Conservation (phyloP, 2,797 vertebrate species). For the Simalia tracyae region DNA sequence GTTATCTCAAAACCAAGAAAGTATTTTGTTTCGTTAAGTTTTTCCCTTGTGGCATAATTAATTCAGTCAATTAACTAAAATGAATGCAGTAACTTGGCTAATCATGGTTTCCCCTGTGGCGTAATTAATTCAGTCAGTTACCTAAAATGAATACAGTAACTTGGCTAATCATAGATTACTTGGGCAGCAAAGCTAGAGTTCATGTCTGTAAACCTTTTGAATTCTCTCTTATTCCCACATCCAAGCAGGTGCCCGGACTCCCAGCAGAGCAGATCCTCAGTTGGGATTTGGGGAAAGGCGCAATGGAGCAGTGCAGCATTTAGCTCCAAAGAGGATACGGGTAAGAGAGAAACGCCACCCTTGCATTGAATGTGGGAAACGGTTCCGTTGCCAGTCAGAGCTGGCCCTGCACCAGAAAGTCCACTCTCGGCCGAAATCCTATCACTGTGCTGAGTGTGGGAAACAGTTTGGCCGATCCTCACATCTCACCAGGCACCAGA, state of each 20-base stretch:
- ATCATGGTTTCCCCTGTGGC: neutral
- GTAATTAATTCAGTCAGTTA: neutral
- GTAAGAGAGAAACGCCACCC: conserved; percentile 30
- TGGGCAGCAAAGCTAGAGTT: neutral
- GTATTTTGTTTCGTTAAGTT: neutral
- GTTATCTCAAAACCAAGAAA: neutral
- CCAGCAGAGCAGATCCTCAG: conserved; percentile 1
- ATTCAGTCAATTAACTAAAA: neutral
- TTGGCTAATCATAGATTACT: neutral
- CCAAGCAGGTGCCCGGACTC: conserved; percentile 25
- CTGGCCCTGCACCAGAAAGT: conserved; percentile 29
- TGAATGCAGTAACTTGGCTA: neutral
- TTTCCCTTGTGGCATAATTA: neutral
- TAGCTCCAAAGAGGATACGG: conserved; percentile 18
- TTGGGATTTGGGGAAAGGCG: conserved; percentile 13
- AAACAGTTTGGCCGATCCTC: conserved; percentile 37
- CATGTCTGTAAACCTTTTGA: neutral
- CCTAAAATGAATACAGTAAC: neutral
- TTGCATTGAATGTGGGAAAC: conserved; percentile 25
- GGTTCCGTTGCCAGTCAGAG: conserved; percentile 30
- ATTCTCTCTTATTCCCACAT: neutral
- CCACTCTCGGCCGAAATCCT: conserved; percentile 20
- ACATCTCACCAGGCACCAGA: conserved; percentile 31
- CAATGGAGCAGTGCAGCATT: neutral
- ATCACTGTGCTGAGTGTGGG: conserved; percentile 25